Conservation (phyloP, 2,888 invertebrate species). For the Deilephila elpenor region DNA sequence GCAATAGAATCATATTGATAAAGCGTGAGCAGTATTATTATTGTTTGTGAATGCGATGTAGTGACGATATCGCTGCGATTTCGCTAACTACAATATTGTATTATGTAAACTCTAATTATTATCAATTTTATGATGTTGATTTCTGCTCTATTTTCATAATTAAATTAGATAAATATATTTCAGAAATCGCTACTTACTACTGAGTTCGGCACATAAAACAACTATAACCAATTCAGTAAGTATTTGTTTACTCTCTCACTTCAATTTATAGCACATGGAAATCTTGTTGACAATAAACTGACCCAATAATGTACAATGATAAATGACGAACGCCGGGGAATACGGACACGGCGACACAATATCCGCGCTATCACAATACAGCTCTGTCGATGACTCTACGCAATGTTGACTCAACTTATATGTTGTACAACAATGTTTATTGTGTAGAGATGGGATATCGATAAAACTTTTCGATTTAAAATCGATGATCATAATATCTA, state of each 20-base stretch:
- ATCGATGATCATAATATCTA: constrained; percentile 40
- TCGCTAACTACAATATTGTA: neutral
- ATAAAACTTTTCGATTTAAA: constrained; percentile 34
- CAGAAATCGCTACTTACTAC: too few species aligned
- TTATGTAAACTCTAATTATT: neutral
- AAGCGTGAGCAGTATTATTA: constrained; percentile 5
- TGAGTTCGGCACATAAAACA: too few species aligned
- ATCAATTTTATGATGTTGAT: too few species aligned
- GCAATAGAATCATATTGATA: constrained; percentile 22
- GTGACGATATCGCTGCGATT: neutral
- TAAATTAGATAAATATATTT: too few species aligned
- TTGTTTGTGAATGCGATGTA: constrained; percentile 9
- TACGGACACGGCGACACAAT: constrained; percentile 40
- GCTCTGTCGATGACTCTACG: too few species aligned
- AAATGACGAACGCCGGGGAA: constrained; percentile 38
- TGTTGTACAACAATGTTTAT: too few species aligned
- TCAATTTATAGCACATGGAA: neutral
- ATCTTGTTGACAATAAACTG: neutral
- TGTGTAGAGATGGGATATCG: too few species aligned
- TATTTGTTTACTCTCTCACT: too few species aligned
- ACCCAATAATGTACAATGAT: neutral
- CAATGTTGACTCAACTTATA: too few species aligned
- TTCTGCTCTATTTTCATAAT: too few species aligned
- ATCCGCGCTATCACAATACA: too few species aligned
- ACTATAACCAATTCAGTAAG: too few species aligned